Percentiles rank a stretch among this genome's conserved stretches.
phyloP scores from a whole-genome alignment of 2,113 vertebrate genomes.

The Alligator sinensis region DNA sequence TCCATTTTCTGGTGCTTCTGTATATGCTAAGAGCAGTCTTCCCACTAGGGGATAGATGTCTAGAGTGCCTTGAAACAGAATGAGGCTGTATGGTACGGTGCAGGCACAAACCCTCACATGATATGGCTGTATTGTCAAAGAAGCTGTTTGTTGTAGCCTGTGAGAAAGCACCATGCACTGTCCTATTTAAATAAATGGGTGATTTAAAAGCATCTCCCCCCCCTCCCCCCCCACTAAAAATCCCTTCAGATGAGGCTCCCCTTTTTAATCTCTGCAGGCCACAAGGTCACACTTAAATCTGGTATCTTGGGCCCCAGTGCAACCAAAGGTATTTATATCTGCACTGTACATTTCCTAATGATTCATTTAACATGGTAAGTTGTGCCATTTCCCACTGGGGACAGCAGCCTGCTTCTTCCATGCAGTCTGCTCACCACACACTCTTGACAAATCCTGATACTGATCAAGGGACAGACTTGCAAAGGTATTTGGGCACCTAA shows the following conservation, averaged over 20 bases:
- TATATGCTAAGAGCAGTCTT: background rate
- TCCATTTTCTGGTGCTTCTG: background rate
- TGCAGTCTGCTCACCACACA: background rate
- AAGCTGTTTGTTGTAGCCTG: background rate
- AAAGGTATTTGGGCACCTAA: too few species aligned
- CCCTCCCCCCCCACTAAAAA: background rate
- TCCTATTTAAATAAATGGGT: background rate
- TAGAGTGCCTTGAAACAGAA: background rate
- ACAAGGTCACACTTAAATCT: background rate
- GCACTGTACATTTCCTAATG: background rate
- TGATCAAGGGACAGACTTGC: background rate
- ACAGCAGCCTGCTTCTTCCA: background rate
- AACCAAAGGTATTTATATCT: background rate
- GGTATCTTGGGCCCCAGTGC: background rate
- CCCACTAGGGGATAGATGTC: background rate
- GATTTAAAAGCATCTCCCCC: background rate
- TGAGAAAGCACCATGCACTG: background rate
- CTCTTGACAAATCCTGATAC: background rate
- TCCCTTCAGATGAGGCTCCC: background rate
- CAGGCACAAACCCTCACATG: background rate
- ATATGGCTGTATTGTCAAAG: background rate
- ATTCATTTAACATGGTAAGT: background rate
- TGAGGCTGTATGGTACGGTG: background rate
- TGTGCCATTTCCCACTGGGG: background rate
- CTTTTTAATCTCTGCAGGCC: too few species aligned